These are phyloP conservation scores for Phortica magna DNA, from an alignment of 2,888 invertebrate species.

Conservation along the genomic window DNA sequence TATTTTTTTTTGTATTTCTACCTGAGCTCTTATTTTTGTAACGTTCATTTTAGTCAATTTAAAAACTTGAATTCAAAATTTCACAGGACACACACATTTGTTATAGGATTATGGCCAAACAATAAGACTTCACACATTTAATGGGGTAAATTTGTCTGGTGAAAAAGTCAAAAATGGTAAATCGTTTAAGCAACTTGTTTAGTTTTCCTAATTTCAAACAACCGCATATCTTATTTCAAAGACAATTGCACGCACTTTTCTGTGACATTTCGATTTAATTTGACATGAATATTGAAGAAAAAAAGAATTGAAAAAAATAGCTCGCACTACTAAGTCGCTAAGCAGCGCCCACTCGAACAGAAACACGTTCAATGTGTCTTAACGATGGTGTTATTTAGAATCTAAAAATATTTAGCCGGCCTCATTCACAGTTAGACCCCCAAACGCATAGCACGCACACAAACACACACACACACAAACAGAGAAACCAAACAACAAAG, in stretches of 20 bases:
- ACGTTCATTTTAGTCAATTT: no score
- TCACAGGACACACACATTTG: no score
- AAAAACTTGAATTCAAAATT: no score
- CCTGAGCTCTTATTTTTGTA: no score
- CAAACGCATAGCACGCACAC: neutral
- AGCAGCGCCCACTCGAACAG: no score
- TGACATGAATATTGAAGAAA: no score
- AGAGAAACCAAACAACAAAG: neutral
- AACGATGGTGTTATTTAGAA: neutral
- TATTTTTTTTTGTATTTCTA: constrained; percentile 28
- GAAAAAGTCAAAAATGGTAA: neutral
- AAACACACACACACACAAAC: neutral
- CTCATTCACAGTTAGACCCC: constrained; percentile 12
- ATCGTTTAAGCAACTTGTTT: neutral
- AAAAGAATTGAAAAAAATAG: constrained; percentile 19
- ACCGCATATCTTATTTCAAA: neutral
- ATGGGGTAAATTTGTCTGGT: no score
- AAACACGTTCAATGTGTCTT: no score
- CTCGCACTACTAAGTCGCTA: no score
- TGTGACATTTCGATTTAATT: no score
- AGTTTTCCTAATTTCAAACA: neutral
- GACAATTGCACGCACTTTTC: constrained; percentile 3
- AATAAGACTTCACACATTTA: no score
- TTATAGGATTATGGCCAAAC: no score
- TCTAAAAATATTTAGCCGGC: constrained; percentile 24